Evolutionary conservation across 2,888 invertebrate species (phyloP).

Genomic region (Busseola fusca): DNA sequence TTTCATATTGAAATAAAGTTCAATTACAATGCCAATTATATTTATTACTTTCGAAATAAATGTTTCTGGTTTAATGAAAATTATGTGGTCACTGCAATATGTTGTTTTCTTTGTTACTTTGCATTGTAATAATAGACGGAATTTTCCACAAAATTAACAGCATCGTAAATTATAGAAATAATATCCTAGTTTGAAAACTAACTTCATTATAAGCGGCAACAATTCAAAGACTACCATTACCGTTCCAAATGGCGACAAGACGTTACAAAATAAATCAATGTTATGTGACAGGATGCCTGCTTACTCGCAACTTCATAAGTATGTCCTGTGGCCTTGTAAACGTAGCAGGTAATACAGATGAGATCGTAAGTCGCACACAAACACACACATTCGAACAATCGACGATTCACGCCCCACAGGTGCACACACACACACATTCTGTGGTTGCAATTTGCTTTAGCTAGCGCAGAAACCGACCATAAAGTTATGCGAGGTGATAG

Average conservation of each 20-base stretch:
- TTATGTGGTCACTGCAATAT: constrained; percentile 2
- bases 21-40: constrained; percentile 1
- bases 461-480: constrained; percentile 46
- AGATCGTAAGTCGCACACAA: constrained; percentile 48
- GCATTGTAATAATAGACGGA: background rate
- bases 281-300: constrained; percentile 48
- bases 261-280: constrained; percentile 45
- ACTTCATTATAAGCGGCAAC: constrained; percentile 37
- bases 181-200: constrained; percentile 38
- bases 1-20: too few species aligned
- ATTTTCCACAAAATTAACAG: constrained; percentile 6
- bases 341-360: constrained; percentile 58
- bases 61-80: background rate
- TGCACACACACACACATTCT: constrained; percentile 16
- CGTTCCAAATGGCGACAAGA: constrained; percentile 27
- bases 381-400: constrained; percentile 18
- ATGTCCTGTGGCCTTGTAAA: constrained; percentile 56
- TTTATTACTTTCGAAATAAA: constrained; percentile 5
- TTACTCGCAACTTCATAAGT: constrained; percentile 41
- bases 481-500: constrained; percentile 60
- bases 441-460: constrained; percentile 60
- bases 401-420: background rate
- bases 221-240: constrained; percentile 37
- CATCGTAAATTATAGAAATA: constrained; percentile 28
- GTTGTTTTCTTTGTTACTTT: background rate